These are phyloP conservation scores for Parauchenoglanis punctatus DNA, from an alignment of 2,797 vertebrate species.

Conservation along the genomic window DNA sequence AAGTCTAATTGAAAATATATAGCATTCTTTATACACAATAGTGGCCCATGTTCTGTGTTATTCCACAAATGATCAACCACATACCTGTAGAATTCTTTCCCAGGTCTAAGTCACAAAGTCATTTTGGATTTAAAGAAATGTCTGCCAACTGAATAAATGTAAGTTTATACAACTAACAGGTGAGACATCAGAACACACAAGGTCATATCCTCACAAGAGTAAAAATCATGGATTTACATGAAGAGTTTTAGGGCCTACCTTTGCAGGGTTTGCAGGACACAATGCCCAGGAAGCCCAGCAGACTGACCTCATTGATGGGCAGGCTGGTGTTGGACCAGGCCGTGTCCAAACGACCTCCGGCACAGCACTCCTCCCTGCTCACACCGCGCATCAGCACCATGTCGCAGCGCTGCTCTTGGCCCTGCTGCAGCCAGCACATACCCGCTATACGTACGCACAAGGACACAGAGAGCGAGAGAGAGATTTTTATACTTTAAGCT, in stretches of 20 bases:
- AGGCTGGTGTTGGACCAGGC: constrained; percentile 94
- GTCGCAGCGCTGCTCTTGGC: constrained; percentile 86
- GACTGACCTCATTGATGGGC: constrained; percentile 91
- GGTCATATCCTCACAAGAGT: not conserved
- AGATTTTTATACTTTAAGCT: not conserved
- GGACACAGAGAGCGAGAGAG: constrained; percentile 6
- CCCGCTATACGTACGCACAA: constrained; percentile 75
- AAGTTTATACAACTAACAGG: not conserved
- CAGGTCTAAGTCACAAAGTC: not conserved
- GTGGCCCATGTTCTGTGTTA: not conserved
- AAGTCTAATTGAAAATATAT: not conserved
- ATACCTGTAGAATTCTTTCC: not conserved
- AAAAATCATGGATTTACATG: not conserved
- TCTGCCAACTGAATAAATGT: not conserved
- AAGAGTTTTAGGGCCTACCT: constrained; percentile 72
- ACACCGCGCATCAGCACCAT: constrained; percentile 90
- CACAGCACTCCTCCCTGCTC: constrained; percentile 90
- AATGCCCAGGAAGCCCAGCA: constrained; percentile 90
- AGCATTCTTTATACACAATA: not conserved
- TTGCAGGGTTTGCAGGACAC: constrained; percentile 93
- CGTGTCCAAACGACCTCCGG: constrained; percentile 83
- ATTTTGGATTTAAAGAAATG: not conserved
- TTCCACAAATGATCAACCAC: not conserved
- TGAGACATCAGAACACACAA: not conserved
- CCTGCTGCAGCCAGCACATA: constrained; percentile 94